These are phyloP conservation scores for Ceriagrion tenellum DNA, from an alignment of 2,888 invertebrate species.

Conservation along the genomic window DNA sequence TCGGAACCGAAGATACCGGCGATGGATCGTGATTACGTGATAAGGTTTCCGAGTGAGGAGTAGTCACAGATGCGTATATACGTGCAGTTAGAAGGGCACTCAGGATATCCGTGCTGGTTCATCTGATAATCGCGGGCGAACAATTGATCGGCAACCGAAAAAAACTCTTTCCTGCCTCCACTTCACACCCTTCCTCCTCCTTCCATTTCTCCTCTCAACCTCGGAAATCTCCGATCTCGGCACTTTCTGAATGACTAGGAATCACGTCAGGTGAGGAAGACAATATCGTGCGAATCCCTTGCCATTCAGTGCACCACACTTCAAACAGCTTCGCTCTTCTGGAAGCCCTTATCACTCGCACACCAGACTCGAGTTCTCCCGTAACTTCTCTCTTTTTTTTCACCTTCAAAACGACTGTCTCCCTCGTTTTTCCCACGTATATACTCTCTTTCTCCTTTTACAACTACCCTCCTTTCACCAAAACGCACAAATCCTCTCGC, in stretches of 20 bases:
- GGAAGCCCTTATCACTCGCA: not conserved
- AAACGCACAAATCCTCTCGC: too few relatives aligned
- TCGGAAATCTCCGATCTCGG: not conserved
- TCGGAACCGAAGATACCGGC: not conserved
- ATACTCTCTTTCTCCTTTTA: too few relatives aligned
- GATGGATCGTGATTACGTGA: not conserved
- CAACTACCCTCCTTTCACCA: too few relatives aligned
- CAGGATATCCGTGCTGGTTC: constrained; percentile 9
- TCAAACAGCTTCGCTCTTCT: not conserved
- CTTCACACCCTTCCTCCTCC: not conserved
- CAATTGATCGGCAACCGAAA: not conserved
- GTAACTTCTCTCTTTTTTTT: not conserved
- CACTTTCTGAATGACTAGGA: not conserved
- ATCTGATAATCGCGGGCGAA: not conserved
- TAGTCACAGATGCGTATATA: too few relatives aligned
- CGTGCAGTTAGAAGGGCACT: not conserved
- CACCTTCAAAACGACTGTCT: not conserved
- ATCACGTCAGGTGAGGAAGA: not conserved
- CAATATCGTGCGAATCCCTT: not conserved
- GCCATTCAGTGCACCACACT: not conserved
- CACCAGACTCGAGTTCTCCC: not conserved
- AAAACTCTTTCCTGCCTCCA: not conserved
- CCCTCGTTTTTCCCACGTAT: not conserved
- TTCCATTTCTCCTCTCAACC: not conserved
- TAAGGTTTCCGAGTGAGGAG: not conserved